These are phyloP conservation scores for Venustoraphidia nigricollis DNA, from an alignment of 2,888 invertebrate species.

Conservation along the genomic window DNA sequence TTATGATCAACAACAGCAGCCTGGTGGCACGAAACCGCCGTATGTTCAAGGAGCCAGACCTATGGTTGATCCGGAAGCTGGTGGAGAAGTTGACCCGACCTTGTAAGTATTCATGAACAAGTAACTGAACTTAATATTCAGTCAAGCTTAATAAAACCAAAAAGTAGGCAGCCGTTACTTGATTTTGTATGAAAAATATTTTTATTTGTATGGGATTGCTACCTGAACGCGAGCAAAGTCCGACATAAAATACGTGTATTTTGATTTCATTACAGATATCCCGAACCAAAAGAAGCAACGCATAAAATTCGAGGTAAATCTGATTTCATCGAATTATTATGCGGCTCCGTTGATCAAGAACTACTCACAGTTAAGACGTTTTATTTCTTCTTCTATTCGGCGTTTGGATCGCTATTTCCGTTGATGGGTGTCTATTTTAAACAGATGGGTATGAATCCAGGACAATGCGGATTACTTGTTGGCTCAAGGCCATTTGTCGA, in stretches of 20 bases:
- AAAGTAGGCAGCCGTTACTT: no score
- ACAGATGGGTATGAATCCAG: constrained; percentile 98
- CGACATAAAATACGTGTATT: not conserved
- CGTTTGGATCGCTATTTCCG: constrained; percentile 95
- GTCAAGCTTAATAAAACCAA: no score
- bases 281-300: constrained; percentile 75
- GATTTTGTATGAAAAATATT: no score
- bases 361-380: constrained; percentile 91
- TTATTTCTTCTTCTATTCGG: constrained; percentile 98
- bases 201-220: no score
- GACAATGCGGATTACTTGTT: constrained; percentile 85
- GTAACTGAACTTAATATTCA: no score
- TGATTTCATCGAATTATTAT: constrained; percentile 69
- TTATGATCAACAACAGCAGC: not conserved
- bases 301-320: constrained; percentile 79
- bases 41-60: constrained; percentile 37
- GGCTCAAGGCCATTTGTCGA: constrained; percentile 95
- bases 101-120: constrained; percentile 34
- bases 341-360: constrained; percentile 76
- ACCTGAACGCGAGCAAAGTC: no score
- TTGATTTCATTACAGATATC: constrained; percentile 40
- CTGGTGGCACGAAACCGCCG: constrained; percentile 11
- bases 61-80: constrained; percentile 66
- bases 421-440: constrained; percentile 99
- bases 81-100: constrained; percentile 72